Percentiles rank a stretch among this genome's conserved stretches.
phyloP scores from a whole-genome alignment of 2,888 invertebrate species.

The Microplitis deprimator region DNA sequence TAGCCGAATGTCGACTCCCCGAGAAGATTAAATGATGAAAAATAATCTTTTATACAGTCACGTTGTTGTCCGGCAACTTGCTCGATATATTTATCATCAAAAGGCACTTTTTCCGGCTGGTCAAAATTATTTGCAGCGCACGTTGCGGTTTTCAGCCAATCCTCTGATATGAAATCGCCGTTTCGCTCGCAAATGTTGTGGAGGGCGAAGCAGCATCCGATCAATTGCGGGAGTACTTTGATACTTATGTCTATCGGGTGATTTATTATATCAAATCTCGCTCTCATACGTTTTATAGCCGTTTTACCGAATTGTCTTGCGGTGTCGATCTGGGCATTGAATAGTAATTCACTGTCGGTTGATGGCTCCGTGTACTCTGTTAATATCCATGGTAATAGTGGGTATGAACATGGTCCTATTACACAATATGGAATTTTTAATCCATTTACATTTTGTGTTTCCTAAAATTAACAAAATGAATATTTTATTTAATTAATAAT shows the following conservation, averaged over 20 bases:
- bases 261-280: constrained; percentile 53
- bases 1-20: neutral
- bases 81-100: neutral
- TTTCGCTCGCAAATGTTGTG: constrained; percentile 56
- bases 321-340: neutral
- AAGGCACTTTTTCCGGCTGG: neutral
- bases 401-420: constrained; percentile 50
- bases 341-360: neutral
- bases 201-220: constrained; percentile 56
- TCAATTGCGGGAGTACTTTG: constrained; percentile 54
- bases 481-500: neutral
- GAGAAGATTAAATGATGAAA: constrained; percentile 11
- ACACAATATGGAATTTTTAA: constrained; percentile 54
- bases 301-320: constrained; percentile 48
- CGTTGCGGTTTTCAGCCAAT: constrained; percentile 46
- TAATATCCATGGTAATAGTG: constrained; percentile 52
- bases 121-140: neutral
- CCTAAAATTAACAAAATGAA: constrained; percentile 21
- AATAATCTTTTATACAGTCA: constrained; percentile 26
- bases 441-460: constrained; percentile 48
- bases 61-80: constrained; percentile 40
- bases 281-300: constrained; percentile 52
- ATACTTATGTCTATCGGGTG: constrained; percentile 53
- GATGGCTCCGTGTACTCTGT: constrained; percentile 48
- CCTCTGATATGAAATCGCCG: constrained; percentile 48